Percentiles rank a stretch among this genome's conserved stretches.
Evolutionary conservation across 2,888 invertebrate genomes (phyloP).

Genomic region (Troglohyphantes excavatus): DNA sequence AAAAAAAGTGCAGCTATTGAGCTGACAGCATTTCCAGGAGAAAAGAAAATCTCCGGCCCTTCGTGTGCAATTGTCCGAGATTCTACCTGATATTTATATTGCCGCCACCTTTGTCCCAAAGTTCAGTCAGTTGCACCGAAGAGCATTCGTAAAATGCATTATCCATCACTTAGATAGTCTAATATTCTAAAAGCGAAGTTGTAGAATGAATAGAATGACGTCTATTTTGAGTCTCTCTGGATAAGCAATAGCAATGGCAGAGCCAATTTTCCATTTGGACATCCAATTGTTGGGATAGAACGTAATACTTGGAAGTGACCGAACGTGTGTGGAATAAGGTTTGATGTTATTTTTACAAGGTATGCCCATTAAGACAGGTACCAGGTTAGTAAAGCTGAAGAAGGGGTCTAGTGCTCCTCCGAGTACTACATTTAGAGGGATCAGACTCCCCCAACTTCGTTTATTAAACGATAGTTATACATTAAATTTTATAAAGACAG

Average conservation of each 20-base stretch:
- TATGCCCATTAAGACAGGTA: too few relatives aligned
- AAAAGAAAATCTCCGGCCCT: background rate
- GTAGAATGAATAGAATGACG: conserved; percentile 5
- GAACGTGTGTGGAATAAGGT: too few relatives aligned
- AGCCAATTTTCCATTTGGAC: background rate
- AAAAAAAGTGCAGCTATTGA: too few relatives aligned
- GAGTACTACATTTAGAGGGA: too few relatives aligned
- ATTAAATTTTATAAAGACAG: too few relatives aligned
- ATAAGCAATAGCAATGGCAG: background rate
- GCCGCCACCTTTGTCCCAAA: background rate
- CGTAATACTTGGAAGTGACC: too few relatives aligned
- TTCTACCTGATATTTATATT: background rate
- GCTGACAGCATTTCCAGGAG: background rate
- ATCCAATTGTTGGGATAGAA: too few relatives aligned
- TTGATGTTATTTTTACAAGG: too few relatives aligned
- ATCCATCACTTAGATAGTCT: background rate
- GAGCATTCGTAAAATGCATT: background rate
- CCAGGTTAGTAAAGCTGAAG: too few relatives aligned
- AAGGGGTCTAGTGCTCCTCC: too few relatives aligned
- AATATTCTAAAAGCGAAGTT: conserved; percentile 6
- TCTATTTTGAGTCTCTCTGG: background rate
- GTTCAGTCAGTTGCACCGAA: background rate
- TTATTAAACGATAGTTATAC: too few relatives aligned
- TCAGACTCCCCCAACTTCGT: too few relatives aligned
- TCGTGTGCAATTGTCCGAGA: background rate